Percentiles rank a stretch among this genome's conserved stretches.
Conservation (phyloP, 2,113 vertebrate genomes). For the Perccottus glenii region DNA sequence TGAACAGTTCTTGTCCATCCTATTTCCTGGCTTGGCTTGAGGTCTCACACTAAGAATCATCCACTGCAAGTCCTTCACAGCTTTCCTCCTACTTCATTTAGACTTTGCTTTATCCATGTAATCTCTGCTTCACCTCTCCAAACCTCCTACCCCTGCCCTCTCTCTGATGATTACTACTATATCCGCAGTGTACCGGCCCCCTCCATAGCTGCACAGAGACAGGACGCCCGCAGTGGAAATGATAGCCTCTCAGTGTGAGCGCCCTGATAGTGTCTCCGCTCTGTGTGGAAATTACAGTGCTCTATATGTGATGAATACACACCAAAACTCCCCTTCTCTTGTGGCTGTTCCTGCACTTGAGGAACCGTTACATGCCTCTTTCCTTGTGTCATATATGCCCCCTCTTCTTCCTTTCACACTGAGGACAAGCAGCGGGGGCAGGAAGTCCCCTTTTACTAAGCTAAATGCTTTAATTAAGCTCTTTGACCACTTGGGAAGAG, state of each 20-base stretch:
- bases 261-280: slow-evolving; percentile 28
- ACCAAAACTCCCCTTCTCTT: slow-evolving; percentile 26
- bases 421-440: slow-evolving; percentile 49
- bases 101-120: slow-evolving; percentile 18
- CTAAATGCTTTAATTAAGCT: slow-evolving; percentile 74
- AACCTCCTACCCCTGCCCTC: slow-evolving; percentile 16
- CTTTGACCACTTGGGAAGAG: slow-evolving; percentile 60
- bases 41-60: background rate
- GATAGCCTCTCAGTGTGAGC: slow-evolving; percentile 53
- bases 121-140: background rate
- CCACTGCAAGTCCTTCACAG: background rate
- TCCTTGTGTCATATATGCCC: slow-evolving; percentile 40
- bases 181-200: slow-evolving; percentile 1
- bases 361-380: slow-evolving; percentile 52
- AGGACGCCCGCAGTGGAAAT: slow-evolving; percentile 37
- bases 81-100: slow-evolving; percentile 4
- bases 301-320: slow-evolving; percentile 32
- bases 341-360: slow-evolving; percentile 45
- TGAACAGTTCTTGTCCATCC: background rate
- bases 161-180: slow-evolving; percentile 57
- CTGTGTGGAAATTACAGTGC: slow-evolving; percentile 63
- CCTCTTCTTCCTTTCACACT: slow-evolving; percentile 28
- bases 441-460: slow-evolving; percentile 60
- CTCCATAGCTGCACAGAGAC: slow-evolving; percentile 1
- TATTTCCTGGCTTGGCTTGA: background rate